Base-by-base conservation (phyloP, 2,797 vertebrate species). In the Falco columbarius region DNA sequence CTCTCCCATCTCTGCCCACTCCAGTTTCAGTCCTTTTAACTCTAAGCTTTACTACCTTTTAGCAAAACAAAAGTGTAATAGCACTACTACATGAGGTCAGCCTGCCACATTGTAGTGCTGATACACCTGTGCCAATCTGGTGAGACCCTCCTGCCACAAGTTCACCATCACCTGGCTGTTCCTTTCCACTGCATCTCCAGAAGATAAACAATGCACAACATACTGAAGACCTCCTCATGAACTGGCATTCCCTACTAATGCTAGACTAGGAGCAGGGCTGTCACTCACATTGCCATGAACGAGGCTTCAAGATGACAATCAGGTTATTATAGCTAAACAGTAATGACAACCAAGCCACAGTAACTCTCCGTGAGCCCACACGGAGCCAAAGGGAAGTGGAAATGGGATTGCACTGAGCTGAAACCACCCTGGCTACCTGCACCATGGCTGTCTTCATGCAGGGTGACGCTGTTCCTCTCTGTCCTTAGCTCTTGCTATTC, bases 361-460 rank as follows among this genome's bases (percentile, higher is more conserved):
- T 30, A 91, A 11, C 52, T 56, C 89, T 46, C 65, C 46, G 2
- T 3, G 36, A 74, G 72, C 68, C 52, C 40, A 73, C 27, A 52
- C 0, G 0, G 72, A 88, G 87, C 87, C 93, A 95, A 56, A 40
- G n/a, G 63, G 75, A 82, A 86, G 65, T 61, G 27, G 75, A 58
- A 88, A 66, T 17, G 29, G 68, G 23, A 93, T n/a, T 79, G 26
- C 14, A 29, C 29, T 54, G 66, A 55, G 85, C 62, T 86, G 47
- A 81, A 92, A 68, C 89, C 87, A 87, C 91, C 87, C 75, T 81
- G 81, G 16, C 56, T 87, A 66, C 75, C 71, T 77, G 46, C 40
- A 92, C 65, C 42, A 3, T 30, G 40, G 56, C 47, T 84, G 36
- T 30, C 42, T 30, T 55, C 36, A n/a, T 7, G 21, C 51, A 80